These are phyloP conservation scores for Euphydryas editha DNA, from an alignment of 2,888 invertebrate genomes.

Conservation along the genomic window DNA sequence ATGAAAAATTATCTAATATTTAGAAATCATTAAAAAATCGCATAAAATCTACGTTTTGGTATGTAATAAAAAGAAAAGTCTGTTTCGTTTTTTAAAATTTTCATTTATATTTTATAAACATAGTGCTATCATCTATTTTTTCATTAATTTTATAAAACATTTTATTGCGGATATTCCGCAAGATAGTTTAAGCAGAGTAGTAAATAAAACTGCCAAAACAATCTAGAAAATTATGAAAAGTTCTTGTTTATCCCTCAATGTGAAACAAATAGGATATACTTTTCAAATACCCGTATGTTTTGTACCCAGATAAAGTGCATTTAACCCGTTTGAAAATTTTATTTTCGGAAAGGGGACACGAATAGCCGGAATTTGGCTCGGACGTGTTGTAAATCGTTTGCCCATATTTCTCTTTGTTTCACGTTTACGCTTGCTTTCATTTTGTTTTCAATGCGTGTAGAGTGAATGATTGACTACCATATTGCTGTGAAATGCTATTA, in stretches of 20 bases:
- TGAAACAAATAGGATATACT: slow-evolving; percentile 9
- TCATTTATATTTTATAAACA: too few species aligned
- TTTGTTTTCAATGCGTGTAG: slow-evolving; percentile 18
- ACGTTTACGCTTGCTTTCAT: slow-evolving; percentile 17
- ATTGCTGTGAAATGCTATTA: neutral
- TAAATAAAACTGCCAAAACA: neutral
- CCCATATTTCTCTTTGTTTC: slow-evolving; percentile 50
- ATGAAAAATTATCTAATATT: too few species aligned
- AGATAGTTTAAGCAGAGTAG: too few species aligned
- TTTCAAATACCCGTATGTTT: slow-evolving; percentile 26
- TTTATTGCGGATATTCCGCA: too few species aligned
- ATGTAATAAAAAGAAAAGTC: too few species aligned
- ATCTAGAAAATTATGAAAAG: neutral
- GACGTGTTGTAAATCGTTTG: slow-evolving; percentile 57
- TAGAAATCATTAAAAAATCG: too few species aligned
- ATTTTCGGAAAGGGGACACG: slow-evolving; percentile 66
- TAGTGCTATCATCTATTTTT: too few species aligned
- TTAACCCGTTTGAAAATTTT: slow-evolving; percentile 65
- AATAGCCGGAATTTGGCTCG: slow-evolving; percentile 65
- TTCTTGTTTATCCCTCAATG: neutral
- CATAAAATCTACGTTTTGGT: too few species aligned
- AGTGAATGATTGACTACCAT: slow-evolving; percentile 11
- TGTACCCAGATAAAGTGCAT: slow-evolving; percentile 63
- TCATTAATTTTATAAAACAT: neutral
- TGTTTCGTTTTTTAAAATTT: too few species aligned